Base-by-base conservation (phyloP, 2,888 invertebrate genomes). In the Zeuzera pyrina region DNA sequence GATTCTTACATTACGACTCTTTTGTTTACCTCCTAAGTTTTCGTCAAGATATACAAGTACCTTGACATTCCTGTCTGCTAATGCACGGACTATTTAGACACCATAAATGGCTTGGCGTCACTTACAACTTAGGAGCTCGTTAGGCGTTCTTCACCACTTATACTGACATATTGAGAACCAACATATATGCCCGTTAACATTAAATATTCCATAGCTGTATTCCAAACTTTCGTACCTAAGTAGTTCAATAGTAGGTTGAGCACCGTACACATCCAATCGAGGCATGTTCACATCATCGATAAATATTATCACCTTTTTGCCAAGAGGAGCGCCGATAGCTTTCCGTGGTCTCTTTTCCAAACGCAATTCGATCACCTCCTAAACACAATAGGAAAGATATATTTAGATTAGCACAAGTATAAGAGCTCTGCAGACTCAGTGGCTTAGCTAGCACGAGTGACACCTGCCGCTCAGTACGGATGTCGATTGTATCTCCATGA, bases 221-320 rank as follows among this genome's bases (percentile, higher is more conserved):
- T 6, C 12, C 5, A 25, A 25, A 3, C 8, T 12, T 19, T 7
- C 15, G 35, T 66, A 91, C 89, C 95, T 86, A 13, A 97, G 76
- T 14, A 97, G 71, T 74, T 97, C 97, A 35, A 96, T 92, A 0
- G 96, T 93, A 3, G 96, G 95, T 59, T 96, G 96, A 6, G 95
- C 92, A 5, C 96, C 97, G 52, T 95, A 97, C 0, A 89, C 89
- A 66, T 91, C 95, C 51, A 90, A 76, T 57, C 88, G 89, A 0
- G 96, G 96, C 95, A 96, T 95, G 57, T 96, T 96, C 0, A 96
- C 90, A 57, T 96, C 96, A 57, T 96, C 96, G 12, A 96, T 91
- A 53, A 96, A 95, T 34, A 95, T 86, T 2, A 95, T 87, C 0
- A 95, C 86, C 36, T 90, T 89, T 65, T 94, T 95, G 7, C 93